These are phyloP conservation scores for Macroramphosus scolopax DNA, from an alignment of 2,797 vertebrate genomes.

Conservation along the genomic window DNA sequence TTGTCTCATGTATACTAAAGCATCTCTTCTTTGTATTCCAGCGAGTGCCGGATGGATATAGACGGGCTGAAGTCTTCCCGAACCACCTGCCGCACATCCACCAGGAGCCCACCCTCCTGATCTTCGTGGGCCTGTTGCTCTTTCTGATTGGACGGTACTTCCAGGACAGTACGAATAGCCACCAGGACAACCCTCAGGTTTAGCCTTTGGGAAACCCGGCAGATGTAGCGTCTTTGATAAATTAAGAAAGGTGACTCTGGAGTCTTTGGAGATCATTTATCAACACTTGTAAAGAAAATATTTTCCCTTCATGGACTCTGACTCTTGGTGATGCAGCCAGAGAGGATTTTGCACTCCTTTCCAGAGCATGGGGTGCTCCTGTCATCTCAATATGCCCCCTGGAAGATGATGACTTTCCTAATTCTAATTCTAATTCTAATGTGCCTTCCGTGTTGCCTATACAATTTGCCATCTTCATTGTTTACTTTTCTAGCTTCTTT, in stretches of 20 bases:
- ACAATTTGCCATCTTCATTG: constrained; percentile 21
- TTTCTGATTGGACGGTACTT: constrained; percentile 69
- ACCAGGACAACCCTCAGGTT: constrained; percentile 50
- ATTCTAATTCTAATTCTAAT: no score
- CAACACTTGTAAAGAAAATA: constrained; percentile 44
- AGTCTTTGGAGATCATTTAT: not conserved
- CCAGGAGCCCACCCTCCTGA: constrained; percentile 61
- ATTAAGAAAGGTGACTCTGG: not conserved
- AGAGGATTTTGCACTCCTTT: constrained; percentile 61
- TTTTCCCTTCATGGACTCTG: constrained; percentile 55
- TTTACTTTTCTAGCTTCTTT: constrained; percentile 34
- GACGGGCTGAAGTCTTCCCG: constrained; percentile 14
- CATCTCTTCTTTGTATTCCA: constrained; percentile 35
- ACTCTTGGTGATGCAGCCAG: constrained; percentile 60
- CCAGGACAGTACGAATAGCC: constrained; percentile 48
- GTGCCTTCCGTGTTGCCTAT: no score
- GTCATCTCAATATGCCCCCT: constrained; percentile 23
- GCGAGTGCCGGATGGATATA: constrained; percentile 36
- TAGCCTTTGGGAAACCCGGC: constrained; percentile 65
- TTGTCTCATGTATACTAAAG: not conserved
- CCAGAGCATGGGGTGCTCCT: constrained; percentile 2
- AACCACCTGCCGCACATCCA: constrained; percentile 41
- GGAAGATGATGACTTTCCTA: constrained; percentile 31
- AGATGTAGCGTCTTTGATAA: constrained; percentile 65
- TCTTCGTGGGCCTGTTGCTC: constrained; percentile 67